Evolutionary conservation across 2,113 vertebrate species (phyloP).

Genomic region (Tragelaphus strepsiceros): DNA sequence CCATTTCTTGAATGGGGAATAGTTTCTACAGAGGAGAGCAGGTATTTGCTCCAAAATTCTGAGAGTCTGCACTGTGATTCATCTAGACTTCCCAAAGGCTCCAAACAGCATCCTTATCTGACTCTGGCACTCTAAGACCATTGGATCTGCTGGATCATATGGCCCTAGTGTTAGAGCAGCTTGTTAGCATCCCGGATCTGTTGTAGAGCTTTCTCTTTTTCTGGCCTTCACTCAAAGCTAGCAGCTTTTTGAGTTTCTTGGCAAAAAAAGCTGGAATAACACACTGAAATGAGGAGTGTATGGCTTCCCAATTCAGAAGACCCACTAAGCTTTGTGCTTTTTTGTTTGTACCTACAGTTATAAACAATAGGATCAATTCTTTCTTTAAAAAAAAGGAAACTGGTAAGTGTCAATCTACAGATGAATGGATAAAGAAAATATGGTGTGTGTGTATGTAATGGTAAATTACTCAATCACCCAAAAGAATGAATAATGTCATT

Average conservation of each 20-base stretch:
- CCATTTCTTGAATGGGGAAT: not conserved
- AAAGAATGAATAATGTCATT: not conserved
- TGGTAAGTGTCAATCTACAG: not conserved
- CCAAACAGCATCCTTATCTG: not conserved
- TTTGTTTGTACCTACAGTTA: not conserved
- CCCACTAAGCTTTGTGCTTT: not conserved
- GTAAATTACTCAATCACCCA: not conserved
- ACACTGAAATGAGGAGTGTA: not conserved
- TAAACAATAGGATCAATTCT: not conserved
- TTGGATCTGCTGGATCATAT: not conserved
- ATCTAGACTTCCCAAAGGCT: not conserved
- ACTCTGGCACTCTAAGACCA: not conserved
- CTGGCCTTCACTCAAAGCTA: not conserved
- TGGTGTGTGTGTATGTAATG: not conserved
- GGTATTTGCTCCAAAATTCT: not conserved
- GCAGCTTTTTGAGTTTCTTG: not conserved
- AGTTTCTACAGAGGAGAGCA: not conserved
- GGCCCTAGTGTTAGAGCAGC: not conserved
- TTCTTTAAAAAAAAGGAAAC: not conserved
- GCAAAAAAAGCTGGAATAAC: not conserved
- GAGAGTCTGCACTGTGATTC: not conserved
- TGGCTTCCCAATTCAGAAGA: not conserved
- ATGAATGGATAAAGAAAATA: not conserved
- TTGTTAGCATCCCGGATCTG: not conserved
- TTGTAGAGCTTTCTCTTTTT: not conserved